Percentiles rank a stretch among this genome's conserved stretches.
phyloP scores from a whole-genome alignment of 2,113 vertebrate genomes.

The Oophaga pumilio region DNA sequence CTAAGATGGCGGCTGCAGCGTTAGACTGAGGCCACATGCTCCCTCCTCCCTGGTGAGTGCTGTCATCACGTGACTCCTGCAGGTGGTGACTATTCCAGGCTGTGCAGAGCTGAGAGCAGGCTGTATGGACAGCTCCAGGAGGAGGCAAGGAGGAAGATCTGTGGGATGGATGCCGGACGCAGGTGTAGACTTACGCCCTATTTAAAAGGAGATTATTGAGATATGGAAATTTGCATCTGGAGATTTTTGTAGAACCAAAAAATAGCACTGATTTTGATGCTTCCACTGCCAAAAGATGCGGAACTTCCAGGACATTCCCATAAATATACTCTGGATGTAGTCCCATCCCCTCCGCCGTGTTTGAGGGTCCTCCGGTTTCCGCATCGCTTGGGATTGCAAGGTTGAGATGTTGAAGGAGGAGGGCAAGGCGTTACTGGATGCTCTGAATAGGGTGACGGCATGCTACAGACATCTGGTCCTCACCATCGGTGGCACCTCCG shows the following conservation, averaged over 20 bases:
- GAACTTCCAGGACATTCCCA: not conserved
- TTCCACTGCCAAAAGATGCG: not conserved
- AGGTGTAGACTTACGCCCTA: too few species aligned
- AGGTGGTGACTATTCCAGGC: slow-evolving; percentile 36
- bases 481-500: slow-evolving; percentile 90
- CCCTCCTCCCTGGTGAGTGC: not conserved
- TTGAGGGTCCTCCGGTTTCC: not conserved
- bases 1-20: slow-evolving; percentile 8
- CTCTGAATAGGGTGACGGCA: slow-evolving; percentile 90
- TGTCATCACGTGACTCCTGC: slow-evolving; percentile 47
- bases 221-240: not conserved
- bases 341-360: not conserved
- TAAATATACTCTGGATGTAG: not conserved
- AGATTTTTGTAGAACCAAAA: not conserved
- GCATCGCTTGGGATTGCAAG: not conserved
- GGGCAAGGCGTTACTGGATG: slow-evolving; percentile 92
- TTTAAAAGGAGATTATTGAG: not conserved
- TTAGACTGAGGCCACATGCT: not conserved
- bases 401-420: slow-evolving; percentile 86
- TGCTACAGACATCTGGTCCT: slow-evolving; percentile 93
- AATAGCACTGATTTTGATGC: too few species aligned
- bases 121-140: slow-evolving; percentile 25
- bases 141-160: not conserved
- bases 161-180: not conserved
- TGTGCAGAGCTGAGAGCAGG: slow-evolving; percentile 35